Evolutionary conservation across 1,140 invertebrate genomes (phyloP), one percentile per base, ranked within the genome.

Genomic region (Goniozus legneri): DNA sequence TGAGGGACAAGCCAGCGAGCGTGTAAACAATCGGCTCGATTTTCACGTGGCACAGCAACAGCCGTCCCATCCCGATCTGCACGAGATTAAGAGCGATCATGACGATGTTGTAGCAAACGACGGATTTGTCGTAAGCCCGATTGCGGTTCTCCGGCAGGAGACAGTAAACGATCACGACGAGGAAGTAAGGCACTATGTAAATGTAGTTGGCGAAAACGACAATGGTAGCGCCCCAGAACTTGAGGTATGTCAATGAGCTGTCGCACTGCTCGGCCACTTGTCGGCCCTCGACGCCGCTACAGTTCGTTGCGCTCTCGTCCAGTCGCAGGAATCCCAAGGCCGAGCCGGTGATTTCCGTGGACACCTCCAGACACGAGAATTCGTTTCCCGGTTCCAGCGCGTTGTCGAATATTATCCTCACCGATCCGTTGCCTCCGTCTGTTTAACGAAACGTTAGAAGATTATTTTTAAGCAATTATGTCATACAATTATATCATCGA

Each of bases 201-300:
- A 70, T 47, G 3, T 55, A 52, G 13, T 65, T 65, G 0, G 65
- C 69, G 20, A 64, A 54, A 13, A 64, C 39, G 4, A 69, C 49
- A 0, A 66, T 63, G 12, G 35, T 48, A 0, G 62, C 67, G 8
- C 69, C 67, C 60, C 61, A 70, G 22, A 63, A 64, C 22, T 56
- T 48, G 4, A 70, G 6, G 1, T 47, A 39, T 0, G 52, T 62
- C 1, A 63, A 50, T n/a, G 69, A 8, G 34, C 48, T 56, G 13
- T 63, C 58, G 37, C 69, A 71, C 1, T 51, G 14, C 0, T 37
- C 15, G 14, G 20, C 10, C 13, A 30, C 14, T n/a, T n/a, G n/a
- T n/a, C 24, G 10, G 24, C 4, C 24, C 24, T 27, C 24, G n/a
- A n/a, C n/a, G n/a, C n/a, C n/a, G n/a, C n/a, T n/a, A n/a, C n/a